These are phyloP conservation scores for Alfaro cultratus DNA, from an alignment of 2,797 vertebrate species.

Conservation along the genomic window DNA sequence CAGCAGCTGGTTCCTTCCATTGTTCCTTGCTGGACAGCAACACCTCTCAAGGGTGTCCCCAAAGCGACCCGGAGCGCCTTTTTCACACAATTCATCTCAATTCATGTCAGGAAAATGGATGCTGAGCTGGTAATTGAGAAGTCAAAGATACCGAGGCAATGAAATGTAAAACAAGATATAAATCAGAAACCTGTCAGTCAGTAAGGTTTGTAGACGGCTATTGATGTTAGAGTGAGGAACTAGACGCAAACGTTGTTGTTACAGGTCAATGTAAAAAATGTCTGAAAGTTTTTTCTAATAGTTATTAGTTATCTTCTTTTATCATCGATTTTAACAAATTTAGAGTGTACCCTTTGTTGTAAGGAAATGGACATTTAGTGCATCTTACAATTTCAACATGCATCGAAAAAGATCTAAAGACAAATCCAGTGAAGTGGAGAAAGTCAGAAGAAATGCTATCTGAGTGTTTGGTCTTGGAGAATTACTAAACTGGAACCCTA, in stretches of 20 bases:
- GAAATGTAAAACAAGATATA: not conserved
- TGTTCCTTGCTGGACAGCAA: conserved; percentile 65
- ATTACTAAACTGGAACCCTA: not conserved
- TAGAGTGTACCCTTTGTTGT: not conserved
- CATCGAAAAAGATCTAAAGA: not conserved
- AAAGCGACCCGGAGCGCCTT: conserved; percentile 43
- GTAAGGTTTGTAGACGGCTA: not conserved
- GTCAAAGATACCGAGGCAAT: not conserved
- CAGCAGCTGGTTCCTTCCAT: conserved; percentile 83
- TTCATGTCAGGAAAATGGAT: conserved; percentile 5
- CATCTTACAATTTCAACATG: not conserved
- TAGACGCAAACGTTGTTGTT: not conserved
- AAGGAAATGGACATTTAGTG: not conserved
- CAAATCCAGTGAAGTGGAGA: not conserved
- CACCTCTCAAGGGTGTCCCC: conserved; percentile 72
- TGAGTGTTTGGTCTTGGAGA: not conserved
- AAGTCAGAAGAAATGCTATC: not conserved
- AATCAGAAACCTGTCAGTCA: not conserved
- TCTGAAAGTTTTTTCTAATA: not conserved
- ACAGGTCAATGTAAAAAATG: not conserved
- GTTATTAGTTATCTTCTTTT: not conserved
- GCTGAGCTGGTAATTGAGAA: not conserved
- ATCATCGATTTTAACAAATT: not conserved
- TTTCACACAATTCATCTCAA: conserved; percentile 61
- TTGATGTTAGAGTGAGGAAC: not conserved